phyloP scores from a whole-genome alignment of 2,888 invertebrate species.

The Sphaerophoria taeniata region DNA sequence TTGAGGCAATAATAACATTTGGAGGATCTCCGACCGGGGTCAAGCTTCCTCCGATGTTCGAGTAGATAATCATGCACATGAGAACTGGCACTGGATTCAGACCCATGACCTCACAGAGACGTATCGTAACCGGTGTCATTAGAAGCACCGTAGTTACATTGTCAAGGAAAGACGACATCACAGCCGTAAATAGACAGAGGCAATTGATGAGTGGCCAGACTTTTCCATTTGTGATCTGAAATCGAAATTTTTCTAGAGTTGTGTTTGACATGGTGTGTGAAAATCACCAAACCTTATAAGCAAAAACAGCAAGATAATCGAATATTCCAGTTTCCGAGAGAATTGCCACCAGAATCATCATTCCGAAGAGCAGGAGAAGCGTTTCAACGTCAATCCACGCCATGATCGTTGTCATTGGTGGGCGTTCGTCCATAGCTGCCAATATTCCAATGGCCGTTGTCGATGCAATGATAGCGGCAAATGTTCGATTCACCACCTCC shows the following conservation, averaged over 20 bases:
- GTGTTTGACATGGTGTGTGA: background rate
- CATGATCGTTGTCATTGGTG: constrained; percentile 87
- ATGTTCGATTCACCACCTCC: constrained; percentile 88
- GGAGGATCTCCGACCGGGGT: constrained; percentile 97
- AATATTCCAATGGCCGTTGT: constrained; percentile 88
- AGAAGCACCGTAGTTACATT: constrained; percentile 91
- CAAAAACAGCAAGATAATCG: constrained; percentile 89
- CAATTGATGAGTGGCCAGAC: constrained; percentile 90
- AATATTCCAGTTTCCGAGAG: constrained; percentile 91
- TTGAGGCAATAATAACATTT: constrained; percentile 83
- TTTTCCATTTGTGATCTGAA: constrained; percentile 87
- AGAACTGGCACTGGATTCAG: constrained; percentile 94
- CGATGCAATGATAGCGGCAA: constrained; percentile 90
- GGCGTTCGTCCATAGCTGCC: constrained; percentile 87
- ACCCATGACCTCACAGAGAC: constrained; percentile 94
- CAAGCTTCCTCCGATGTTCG: constrained; percentile 95
- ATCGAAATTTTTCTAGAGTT: background rate
- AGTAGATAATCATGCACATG: constrained; percentile 94
- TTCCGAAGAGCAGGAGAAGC: constrained; percentile 87
- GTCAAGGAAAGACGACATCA: constrained; percentile 89
- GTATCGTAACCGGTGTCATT: constrained; percentile 90
- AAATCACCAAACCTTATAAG: constrained; percentile 85
- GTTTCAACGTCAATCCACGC: constrained; percentile 91
- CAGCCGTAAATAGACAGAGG: constrained; percentile 87
- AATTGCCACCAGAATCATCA: constrained; percentile 92